Base-by-base conservation (phyloP, 2,888 invertebrate species). In the Opisthograptis luteolata region DNA sequence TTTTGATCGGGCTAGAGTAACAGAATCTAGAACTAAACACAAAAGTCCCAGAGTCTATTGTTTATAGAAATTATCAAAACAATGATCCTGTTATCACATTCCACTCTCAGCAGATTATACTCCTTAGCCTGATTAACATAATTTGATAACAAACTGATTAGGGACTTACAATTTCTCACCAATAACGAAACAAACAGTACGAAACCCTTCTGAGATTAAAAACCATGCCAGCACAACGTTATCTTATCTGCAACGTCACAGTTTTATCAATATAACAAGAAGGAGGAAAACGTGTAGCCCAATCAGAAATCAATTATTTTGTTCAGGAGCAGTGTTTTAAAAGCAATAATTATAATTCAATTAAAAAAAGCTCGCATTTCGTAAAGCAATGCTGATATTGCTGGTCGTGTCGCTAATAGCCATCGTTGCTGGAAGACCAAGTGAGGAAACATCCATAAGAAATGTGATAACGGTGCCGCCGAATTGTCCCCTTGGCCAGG, bases 301-400 rank as follows among this genome's bases (percentile, higher is more conserved):
- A 46, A 49, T 52, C 45, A 56, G 24, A 43, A 42, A 27, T 36
- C 30, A 46, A 52, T 46, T 47, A 22, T n/a, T 7, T 46, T 30
- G n/a, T 28, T 3, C 45, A 52, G 41, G 40, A 47, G 41, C 30
- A 19, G 34, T 30, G 12, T 35, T 19, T 5, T n/a, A n/a, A n/a
- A n/a, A n/a, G n/a, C n/a, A n/a, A 9, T 10, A 25, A 25, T 25
- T 25, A n/a, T n/a, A 9, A 25, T 20, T 10, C 10, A 25, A 10
- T n/a, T n/a, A n/a, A n/a, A n/a, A n/a, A 3, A 2, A 10, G 25
- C n/a, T 10, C 15, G 17, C 37, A 49, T 32, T 49, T 32, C 0
- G 20, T 22, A 17, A 12, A 5, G 14, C 19, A 14, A 51, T 48
- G 39, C 35, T 41, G 41, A 9, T 35, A 3, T 17, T 57, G 9